phyloP scores from a whole-genome alignment of 2,797 vertebrate genomes.

The Sciurus carolinensis region DNA sequence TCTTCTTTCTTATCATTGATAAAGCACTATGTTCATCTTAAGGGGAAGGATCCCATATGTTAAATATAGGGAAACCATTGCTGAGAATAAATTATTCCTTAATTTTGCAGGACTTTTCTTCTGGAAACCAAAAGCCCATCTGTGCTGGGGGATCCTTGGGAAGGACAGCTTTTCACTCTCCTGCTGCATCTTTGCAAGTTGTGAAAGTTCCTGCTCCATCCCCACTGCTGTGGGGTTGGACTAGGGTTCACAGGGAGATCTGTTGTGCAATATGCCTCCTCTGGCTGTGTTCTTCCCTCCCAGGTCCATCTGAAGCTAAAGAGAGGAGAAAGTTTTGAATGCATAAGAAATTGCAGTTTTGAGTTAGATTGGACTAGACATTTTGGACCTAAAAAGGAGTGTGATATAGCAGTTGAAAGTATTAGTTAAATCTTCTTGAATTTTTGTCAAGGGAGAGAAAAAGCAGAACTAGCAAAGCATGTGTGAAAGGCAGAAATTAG shows the following conservation, averaged over 20 bases:
- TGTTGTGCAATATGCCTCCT: accelerated
- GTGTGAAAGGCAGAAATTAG: not conserved
- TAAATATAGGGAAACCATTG: not conserved
- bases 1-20: not conserved
- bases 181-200: not conserved
- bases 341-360: not conserved
- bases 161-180: not conserved
- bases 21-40: not conserved
- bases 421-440: not conserved
- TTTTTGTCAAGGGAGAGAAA: not conserved
- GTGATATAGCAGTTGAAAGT: not conserved
- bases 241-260: not conserved
- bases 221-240: not conserved
- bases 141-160: accelerated
- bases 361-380: not conserved
- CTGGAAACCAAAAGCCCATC: not conserved
- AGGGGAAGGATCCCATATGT: not conserved
- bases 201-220: accelerated
- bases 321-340: not conserved
- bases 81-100: accelerated
- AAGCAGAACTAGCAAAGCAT: not conserved
- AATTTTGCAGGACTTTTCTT: not conserved
- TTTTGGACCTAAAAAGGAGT: not conserved
- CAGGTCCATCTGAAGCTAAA: not conserved
- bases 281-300: no score